Evolutionary conservation across 2,888 invertebrate genomes (phyloP), one percentile per base, ranked within the genome.

Genomic region (Ochropleura leucogaster): DNA sequence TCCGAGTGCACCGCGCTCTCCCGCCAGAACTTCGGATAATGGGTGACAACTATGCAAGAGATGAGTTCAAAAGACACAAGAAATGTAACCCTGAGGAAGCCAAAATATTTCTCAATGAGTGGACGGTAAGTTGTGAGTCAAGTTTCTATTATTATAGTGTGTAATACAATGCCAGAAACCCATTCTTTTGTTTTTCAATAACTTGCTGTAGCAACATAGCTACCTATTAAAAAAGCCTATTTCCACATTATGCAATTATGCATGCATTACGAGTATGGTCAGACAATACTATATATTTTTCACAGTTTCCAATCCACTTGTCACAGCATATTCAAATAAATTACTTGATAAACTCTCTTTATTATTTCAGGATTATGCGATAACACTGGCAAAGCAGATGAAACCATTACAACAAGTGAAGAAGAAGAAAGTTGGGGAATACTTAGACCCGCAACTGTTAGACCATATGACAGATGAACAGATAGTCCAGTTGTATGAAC

Each of bases 31-130:
- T 98, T 53, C 97, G 97, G 68, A 95, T 97, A 6, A 90, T 99
- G 47, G 98, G 98, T 0, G 97, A 98, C 89, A 97, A 97, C 88
- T 99, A 98, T 90, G 98, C 98, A 0, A 97, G 97, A 80, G 98
- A 98, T 84, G 99, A 99, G 94, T 99, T 99, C 92, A 97, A 97
- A 89, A 95, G 98, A 64, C 99, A 99, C 92, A 98, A 98, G 90
- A 97, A 96, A 14, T 98, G 98, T 86, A 97, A 97, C 70, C 95
- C 97, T 0, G 95, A 96, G 62, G 98, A 98, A 92, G 97, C 98
- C 0, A 95, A 97, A 18, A 96, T 98, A 70, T 99, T 99, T 91
- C 97, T 99, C 93, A 97, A 97, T 46, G 99, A 99, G 95, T 99
- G 99, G 99, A 98, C 98, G 67, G 99, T 98, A 94, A 95, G 97